Evolutionary conservation across 2,797 vertebrate genomes (phyloP).

Genomic region (Oreonectes daqikongensis): DNA sequence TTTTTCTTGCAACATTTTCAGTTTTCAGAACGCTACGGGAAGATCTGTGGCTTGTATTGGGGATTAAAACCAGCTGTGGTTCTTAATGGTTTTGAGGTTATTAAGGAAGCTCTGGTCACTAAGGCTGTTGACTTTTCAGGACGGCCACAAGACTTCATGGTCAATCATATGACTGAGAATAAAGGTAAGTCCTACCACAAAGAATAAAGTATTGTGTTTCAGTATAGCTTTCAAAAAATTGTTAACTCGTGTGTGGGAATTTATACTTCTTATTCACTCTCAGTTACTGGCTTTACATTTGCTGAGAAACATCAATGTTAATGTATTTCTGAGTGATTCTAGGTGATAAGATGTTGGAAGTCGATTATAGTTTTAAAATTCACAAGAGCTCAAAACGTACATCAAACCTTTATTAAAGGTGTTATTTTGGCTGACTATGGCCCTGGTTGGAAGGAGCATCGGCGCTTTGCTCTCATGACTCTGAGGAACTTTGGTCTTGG

Average conservation of each 20-base stretch:
- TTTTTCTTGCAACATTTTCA: slow-evolving; percentile 23
- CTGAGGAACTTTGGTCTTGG: slow-evolving; percentile 78
- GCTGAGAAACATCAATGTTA: too few species aligned
- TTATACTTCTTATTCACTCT: too few species aligned
- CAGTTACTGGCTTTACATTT: too few species aligned
- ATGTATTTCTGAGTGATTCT: too few species aligned
- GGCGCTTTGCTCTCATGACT: slow-evolving; percentile 74
- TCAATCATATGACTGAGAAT: slow-evolving; percentile 51
- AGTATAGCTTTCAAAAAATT: too few species aligned
- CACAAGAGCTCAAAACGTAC: not conserved
- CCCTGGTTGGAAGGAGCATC: slow-evolving; percentile 69
- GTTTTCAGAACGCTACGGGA: slow-evolving; percentile 70
- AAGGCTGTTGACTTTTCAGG: slow-evolving; percentile 69
- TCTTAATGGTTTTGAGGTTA: slow-evolving; percentile 74
- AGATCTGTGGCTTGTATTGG: slow-evolving; percentile 70
- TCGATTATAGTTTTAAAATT: too few species aligned
- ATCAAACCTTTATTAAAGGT: slow-evolving; percentile 55
- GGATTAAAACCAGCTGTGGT: slow-evolving; percentile 66
- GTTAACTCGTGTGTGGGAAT: too few species aligned
- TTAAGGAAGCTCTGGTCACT: slow-evolving; percentile 72
- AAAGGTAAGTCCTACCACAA: slow-evolving; percentile 57
- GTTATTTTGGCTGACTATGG: slow-evolving; percentile 72
- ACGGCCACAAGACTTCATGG: slow-evolving; percentile 68
- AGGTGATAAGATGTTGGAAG: too few species aligned
- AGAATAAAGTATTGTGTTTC: too few species aligned